Conservation (phyloP, 2,797 vertebrate genomes). For the Takifugu ocellatus region DNA sequence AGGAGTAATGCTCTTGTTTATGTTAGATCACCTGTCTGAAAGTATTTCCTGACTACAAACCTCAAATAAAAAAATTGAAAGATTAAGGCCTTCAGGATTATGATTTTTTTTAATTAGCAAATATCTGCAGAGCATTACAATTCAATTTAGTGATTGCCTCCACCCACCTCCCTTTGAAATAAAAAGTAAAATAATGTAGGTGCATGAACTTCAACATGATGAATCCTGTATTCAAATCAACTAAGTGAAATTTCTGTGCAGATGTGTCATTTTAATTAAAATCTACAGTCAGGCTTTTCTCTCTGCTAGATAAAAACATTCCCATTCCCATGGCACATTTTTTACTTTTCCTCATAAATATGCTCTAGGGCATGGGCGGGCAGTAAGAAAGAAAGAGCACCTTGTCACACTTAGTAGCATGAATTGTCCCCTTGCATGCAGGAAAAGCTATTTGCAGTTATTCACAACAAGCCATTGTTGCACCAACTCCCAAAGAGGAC, state of each 20-base stretch:
- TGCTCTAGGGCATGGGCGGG: slow-evolving; percentile 88
- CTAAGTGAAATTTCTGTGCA: slow-evolving; percentile 99
- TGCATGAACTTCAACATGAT: slow-evolving; percentile 99
- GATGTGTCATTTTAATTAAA: slow-evolving; percentile 99
- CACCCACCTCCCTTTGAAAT: slow-evolving; percentile 72
- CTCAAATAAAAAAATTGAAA: slow-evolving; percentile 2
- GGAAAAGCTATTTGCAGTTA: slow-evolving; percentile 97
- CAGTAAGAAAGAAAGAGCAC: slow-evolving; percentile 84
- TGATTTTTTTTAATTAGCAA: slow-evolving; percentile 93
- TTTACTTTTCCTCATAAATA: slow-evolving; percentile 99
- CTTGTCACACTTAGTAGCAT: slow-evolving; percentile 99
- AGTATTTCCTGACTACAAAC: background rate
- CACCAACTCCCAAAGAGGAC: slow-evolving; percentile 97
- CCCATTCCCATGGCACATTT: slow-evolving; percentile 97
- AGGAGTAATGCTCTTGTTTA: slow-evolving; percentile 20
- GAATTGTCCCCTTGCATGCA: slow-evolving; percentile 92
- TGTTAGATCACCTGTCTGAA: slow-evolving; percentile 16
- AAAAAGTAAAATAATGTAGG: slow-evolving; percentile 81
- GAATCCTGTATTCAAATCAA: slow-evolving; percentile 99
- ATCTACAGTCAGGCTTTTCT: slow-evolving; percentile 97
- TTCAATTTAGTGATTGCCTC: slow-evolving; percentile 97
- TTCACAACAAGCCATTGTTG: slow-evolving; percentile 98
- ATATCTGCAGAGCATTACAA: slow-evolving; percentile 98
- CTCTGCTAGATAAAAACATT: slow-evolving; percentile 92
- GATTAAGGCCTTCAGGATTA: background rate